A percentile compares a stretch with the other conserved stretches of the same genome.
These are phyloP conservation scores for Parnassius apollo DNA, from an alignment of 2,888 invertebrate species.

Conservation along the genomic window DNA sequence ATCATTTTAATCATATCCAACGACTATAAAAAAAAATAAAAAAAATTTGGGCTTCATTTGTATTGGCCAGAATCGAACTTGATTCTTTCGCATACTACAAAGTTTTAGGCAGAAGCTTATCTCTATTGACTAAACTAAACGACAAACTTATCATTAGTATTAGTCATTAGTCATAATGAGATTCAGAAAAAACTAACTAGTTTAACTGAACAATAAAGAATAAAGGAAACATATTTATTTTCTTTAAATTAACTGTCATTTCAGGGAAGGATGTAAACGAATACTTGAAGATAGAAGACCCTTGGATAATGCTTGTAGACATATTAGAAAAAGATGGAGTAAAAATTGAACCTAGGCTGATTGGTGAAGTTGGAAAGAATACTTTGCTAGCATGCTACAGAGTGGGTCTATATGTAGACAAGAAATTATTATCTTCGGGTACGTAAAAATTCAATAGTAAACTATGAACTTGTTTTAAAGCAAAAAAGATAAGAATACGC, in stretches of 20 bases:
- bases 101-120: too few relatives aligned
- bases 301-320: slow-evolving; percentile 85
- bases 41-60: too few relatives aligned
- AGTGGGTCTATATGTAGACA: slow-evolving; percentile 93
- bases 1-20: too few relatives aligned
- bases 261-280: slow-evolving; percentile 89
- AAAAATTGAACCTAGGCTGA: slow-evolving; percentile 88
- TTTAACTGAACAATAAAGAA: too few relatives aligned
- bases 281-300: slow-evolving; percentile 90
- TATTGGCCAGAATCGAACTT: too few relatives aligned
- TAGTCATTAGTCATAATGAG: too few relatives aligned
- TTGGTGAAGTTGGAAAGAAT: slow-evolving; percentile 88
- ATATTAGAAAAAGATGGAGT: slow-evolving; percentile 82
- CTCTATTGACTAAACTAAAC: too few relatives aligned
- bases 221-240: not conserved
- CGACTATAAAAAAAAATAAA: too few relatives aligned
- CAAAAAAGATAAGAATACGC: not conserved
- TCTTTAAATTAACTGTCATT: slow-evolving; percentile 27
- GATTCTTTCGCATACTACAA: too few relatives aligned
- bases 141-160: too few relatives aligned
- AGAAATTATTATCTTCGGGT: slow-evolving; percentile 91
- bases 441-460: slow-evolving; percentile 27
- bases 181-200: too few relatives aligned
- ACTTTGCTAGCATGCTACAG: slow-evolving; percentile 92
- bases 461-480: too few relatives aligned